phyloP scores from a whole-genome alignment of 2,113 vertebrate genomes.

The Crotalus horridus region DNA sequence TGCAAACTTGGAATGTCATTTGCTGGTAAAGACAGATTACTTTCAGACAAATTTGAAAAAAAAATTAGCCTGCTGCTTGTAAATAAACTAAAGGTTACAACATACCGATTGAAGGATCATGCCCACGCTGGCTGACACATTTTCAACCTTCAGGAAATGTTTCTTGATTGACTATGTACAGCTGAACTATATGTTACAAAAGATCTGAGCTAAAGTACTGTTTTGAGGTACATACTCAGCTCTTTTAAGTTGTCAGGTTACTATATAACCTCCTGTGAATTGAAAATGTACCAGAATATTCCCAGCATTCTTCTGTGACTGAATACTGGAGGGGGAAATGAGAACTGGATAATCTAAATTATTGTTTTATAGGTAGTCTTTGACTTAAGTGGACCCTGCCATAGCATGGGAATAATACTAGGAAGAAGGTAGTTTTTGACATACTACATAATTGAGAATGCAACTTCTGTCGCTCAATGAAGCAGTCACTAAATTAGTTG shows the following conservation, averaged over 20 bases:
- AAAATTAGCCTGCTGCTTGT: neutral
- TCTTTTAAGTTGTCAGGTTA: neutral
- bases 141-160: neutral
- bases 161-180: neutral
- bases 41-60: conserved; percentile 34
- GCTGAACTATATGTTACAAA: neutral
- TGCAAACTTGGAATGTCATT: conserved; percentile 24
- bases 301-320: neutral
- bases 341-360: neutral
- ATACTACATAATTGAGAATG: neutral
- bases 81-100: neutral
- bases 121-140: neutral
- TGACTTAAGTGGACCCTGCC: neutral
- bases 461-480: neutral
- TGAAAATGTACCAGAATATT: neutral
- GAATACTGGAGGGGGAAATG: neutral
- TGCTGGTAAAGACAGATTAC: neutral
- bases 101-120: neutral
- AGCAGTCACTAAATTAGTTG: neutral
- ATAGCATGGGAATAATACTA: neutral
- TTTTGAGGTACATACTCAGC: neutral
- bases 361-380: neutral
- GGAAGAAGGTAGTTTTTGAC: neutral
- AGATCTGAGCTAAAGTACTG: neutral
- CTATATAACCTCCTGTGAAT: neutral